Conservation (phyloP, 2,113 vertebrate species). For the Terrapene triunguis region DNA sequence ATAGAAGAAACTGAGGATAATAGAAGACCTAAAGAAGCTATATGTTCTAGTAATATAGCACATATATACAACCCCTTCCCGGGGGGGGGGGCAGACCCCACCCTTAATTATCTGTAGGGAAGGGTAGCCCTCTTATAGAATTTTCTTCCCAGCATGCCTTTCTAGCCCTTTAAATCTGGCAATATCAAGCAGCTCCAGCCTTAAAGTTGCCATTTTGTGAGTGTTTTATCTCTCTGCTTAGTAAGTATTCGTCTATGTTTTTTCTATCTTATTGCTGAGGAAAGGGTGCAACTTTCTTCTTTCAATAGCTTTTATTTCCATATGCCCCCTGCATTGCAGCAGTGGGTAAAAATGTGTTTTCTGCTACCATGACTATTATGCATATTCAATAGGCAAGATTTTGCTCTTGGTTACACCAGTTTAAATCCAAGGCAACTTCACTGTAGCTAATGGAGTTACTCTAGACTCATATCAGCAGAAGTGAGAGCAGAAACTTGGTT, state of each 20-base stretch:
- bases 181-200: background rate
- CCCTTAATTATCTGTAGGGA: background rate
- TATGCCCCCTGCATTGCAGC: background rate
- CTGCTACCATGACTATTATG: background rate
- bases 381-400: background rate
- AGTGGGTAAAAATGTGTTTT: background rate
- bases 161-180: background rate
- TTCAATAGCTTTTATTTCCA: background rate
- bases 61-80: background rate
- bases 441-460: background rate
- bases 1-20: background rate
- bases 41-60: background rate
- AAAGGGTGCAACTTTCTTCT: background rate
- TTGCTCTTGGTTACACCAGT: background rate
- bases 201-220: background rate
- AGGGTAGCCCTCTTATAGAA: background rate
- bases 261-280: fast-evolving
- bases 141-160: background rate
- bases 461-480: background rate
- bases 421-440: background rate
- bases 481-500: background rate
- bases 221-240: background rate
- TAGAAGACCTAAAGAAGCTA: conserved; percentile 36
- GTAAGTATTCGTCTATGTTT: background rate
- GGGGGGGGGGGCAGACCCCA: background rate